phyloP scores from a whole-genome alignment of 1,140 invertebrate species.

The Lepidotrigona ventralis region DNA sequence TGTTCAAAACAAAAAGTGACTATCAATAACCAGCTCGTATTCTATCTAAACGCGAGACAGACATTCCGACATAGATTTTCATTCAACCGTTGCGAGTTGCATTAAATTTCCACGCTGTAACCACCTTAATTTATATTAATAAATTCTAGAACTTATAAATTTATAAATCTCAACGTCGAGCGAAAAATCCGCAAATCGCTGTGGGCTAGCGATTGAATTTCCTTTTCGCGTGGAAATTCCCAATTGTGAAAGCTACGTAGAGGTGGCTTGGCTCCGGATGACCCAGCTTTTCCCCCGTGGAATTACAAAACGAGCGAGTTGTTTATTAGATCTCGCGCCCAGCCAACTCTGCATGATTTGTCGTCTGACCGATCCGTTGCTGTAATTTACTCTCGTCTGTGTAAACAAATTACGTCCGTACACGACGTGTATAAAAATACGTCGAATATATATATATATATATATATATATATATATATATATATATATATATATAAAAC shows the following conservation, averaged over 20 bases:
- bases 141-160: slow-evolving; percentile 41
- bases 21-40: not conserved
- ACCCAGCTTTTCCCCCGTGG: slow-evolving; percentile 14
- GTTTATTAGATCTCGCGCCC: slow-evolving; percentile 47
- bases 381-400: no score
- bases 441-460: no score
- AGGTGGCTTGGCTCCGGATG: no score
- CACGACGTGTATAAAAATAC: no score
- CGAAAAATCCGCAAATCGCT: slow-evolving; percentile 52
- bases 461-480: no score
- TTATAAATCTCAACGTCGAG: slow-evolving; percentile 32
- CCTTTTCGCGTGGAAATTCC: slow-evolving; percentile 46
- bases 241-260: not conserved
- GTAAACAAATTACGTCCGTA: no score
- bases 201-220: slow-evolving; percentile 22
- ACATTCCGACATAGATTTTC: not conserved
- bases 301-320: slow-evolving; percentile 54
- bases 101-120: not conserved
- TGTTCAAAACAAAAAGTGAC: not conserved
- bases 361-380: not conserved
- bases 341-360: not conserved
- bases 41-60: not conserved
- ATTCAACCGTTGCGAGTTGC: not conserved
- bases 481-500: no score
- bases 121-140: not conserved